Evolutionary conservation across 2,113 vertebrate species (phyloP).

Genomic region (Meriones unguiculatus): DNA sequence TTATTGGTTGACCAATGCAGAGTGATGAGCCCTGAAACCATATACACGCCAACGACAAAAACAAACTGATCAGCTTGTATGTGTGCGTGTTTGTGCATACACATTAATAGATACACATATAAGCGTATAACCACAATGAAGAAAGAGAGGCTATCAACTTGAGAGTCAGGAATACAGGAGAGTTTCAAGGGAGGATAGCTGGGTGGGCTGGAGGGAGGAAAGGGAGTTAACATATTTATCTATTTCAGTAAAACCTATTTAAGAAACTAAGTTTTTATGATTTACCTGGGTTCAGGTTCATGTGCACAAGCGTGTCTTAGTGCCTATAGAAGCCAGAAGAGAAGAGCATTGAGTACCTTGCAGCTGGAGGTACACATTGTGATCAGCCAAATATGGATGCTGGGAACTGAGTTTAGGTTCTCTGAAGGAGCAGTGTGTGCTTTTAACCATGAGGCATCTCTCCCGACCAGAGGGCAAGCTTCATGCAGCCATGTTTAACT

Average conservation of each 20-base stretch:
- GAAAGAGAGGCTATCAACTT: neutral
- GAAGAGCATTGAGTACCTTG: no score
- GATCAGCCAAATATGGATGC: neutral
- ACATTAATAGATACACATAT: neutral
- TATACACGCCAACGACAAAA: neutral
- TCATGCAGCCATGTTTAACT: slow-evolving; percentile 16
- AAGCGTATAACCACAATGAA: neutral
- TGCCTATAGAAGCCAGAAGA: neutral
- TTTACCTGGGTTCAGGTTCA: no score
- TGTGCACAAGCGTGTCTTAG: no score
- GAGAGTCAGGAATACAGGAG: no score
- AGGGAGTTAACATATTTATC: neutral
- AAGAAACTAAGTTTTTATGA: neutral
- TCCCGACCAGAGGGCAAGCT: neutral
- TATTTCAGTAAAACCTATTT: neutral
- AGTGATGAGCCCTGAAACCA: neutral
- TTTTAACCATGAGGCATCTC: neutral
- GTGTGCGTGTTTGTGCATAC: neutral
- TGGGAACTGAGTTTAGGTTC: neutral
- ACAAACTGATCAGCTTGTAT: neutral
- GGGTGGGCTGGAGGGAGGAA: neutral
- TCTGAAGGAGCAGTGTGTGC: neutral
- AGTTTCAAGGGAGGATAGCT: neutral
- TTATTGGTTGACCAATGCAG: neutral
- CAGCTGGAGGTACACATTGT: neutral